Percentiles rank a stretch among this genome's conserved stretches.
Conservation (phyloP, 2,797 vertebrate species). For the Heterohyrax brucei region DNA sequence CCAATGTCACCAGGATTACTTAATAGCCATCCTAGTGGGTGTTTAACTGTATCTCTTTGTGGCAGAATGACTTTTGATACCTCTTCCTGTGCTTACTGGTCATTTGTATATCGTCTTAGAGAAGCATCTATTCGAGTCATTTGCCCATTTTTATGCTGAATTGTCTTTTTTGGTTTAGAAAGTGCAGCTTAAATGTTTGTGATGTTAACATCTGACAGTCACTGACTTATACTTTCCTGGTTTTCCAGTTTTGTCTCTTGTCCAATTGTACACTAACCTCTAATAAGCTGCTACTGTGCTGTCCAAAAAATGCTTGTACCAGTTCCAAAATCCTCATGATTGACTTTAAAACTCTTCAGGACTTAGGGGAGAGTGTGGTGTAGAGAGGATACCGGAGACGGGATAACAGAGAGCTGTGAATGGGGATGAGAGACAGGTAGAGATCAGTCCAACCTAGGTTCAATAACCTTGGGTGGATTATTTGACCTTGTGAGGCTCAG, state of each 20-base stretch:
- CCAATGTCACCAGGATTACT: background rate
- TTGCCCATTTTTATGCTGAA: background rate
- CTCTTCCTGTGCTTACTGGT: background rate
- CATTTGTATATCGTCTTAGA: background rate
- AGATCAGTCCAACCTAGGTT: background rate
- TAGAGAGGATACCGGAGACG: rapidly evolving
- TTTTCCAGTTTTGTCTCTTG: background rate
- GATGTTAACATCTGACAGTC: no score
- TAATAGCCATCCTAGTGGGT: background rate
- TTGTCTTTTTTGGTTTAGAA: background rate
- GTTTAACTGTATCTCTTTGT: background rate
- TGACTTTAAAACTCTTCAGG: background rate
- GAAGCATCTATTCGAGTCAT: background rate
- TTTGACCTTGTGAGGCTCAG: background rate
- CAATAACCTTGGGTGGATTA: background rate
- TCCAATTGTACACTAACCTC: background rate
- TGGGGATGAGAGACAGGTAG: background rate
- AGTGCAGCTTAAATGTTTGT: background rate
- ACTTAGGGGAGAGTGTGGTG: background rate
- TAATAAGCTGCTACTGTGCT: background rate
- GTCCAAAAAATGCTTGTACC: background rate
- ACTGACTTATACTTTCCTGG: background rate
- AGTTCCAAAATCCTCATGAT: background rate
- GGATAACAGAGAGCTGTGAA: background rate
- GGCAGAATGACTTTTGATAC: background rate